Evolutionary conservation across 2,888 invertebrate genomes (phyloP).

Genomic region (Piscicola geometra): DNA sequence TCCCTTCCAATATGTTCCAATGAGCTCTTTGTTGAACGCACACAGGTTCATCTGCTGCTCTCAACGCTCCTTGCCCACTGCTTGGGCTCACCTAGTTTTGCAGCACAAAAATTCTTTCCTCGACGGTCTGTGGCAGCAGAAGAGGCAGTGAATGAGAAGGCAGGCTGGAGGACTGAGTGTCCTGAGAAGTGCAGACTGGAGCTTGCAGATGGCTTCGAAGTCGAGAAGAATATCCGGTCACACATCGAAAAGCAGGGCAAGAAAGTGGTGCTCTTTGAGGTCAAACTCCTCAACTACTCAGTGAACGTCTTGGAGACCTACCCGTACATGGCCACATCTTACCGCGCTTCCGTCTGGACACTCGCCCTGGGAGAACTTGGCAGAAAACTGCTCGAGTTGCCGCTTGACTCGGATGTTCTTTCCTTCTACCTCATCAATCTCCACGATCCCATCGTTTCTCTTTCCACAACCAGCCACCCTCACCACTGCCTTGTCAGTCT

Average conservation of each 20-base stretch:
- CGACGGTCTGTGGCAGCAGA: too few relatives aligned
- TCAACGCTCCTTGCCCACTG: too few relatives aligned
- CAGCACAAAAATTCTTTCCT: too few relatives aligned
- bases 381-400: conserved; percentile 42
- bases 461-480: conserved; percentile 37
- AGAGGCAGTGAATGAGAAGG: neutral
- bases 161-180: neutral
- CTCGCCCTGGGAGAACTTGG: conserved; percentile 42
- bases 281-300: conserved; percentile 40
- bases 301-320: conserved; percentile 42
- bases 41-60: too few relatives aligned
- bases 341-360: conserved; percentile 42
- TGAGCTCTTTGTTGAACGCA: too few relatives aligned
- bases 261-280: conserved; percentile 40
- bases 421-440: conserved; percentile 42
- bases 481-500: conserved; percentile 39
- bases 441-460: conserved; percentile 34
- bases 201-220: neutral
- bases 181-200: conserved; percentile 5
- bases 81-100: too few relatives aligned
- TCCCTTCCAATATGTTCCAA: too few relatives aligned
- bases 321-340: conserved; percentile 43
- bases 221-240: neutral
- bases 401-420: conserved; percentile 44
- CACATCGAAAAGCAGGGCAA: conserved; percentile 18